These are phyloP conservation scores for Zaprionus ghesquierei DNA, from an alignment of 1,140 invertebrate species.

Conservation along the genomic window DNA sequence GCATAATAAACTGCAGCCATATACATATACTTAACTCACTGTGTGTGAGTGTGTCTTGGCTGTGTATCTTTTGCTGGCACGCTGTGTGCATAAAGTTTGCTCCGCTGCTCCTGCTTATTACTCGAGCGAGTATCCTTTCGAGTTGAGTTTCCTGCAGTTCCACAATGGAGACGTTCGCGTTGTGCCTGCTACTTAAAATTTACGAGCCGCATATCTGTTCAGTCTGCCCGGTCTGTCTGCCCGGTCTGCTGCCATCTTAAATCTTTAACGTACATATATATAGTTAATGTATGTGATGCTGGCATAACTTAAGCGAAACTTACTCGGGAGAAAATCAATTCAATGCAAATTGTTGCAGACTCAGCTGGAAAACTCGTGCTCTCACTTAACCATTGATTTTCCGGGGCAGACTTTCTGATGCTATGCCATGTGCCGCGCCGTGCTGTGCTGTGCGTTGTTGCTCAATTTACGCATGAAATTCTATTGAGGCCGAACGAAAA, in stretches of 20 bases:
- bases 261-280: constrained; percentile 30
- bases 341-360: constrained; percentile 40
- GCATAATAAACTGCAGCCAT: constrained; percentile 24
- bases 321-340: constrained; percentile 17
- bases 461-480: constrained; percentile 37
- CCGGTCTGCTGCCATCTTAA: constrained; percentile 1
- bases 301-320: constrained; percentile 25
- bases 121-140: constrained; percentile 40
- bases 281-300: background rate
- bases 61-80: constrained; percentile 8
- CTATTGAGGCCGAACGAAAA: constrained; percentile 49
- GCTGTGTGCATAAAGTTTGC: constrained; percentile 39
- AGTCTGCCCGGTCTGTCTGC: background rate
- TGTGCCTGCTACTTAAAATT: constrained; percentile 34
- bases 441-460: background rate
- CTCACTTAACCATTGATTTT: constrained; percentile 67
- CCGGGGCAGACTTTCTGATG: constrained; percentile 13
- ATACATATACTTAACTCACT: background rate
- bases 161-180: constrained; percentile 23
- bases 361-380: constrained; percentile 38
- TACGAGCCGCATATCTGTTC: constrained; percentile 26
- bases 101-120: constrained; percentile 39
- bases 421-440: too few species aligned
- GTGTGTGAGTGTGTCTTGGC: background rate
- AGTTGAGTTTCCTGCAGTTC: constrained; percentile 30